Evolutionary conservation across 2,888 invertebrate species (phyloP).

Genomic region (Alviniconcha strummeri): DNA sequence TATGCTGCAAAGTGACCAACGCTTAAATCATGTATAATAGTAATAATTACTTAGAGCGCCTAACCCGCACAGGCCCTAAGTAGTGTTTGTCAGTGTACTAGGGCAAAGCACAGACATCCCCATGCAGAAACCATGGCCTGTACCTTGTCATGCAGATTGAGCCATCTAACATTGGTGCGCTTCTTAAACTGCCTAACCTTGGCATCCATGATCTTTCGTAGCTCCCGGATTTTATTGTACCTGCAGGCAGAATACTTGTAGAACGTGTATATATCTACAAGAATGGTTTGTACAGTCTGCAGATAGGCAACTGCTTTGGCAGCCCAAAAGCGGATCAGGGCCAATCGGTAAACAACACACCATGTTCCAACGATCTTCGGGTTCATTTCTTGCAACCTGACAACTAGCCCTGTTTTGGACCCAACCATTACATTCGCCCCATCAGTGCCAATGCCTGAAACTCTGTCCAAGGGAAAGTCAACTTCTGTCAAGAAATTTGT

Average conservation of each 20-base stretch:
- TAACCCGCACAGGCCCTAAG: too few relatives aligned
- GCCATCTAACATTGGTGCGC: background rate
- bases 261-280: background rate
- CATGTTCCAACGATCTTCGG: background rate
- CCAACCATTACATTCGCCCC: background rate
- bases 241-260: background rate
- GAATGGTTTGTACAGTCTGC: background rate
- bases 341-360: background rate
- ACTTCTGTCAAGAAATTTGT: background rate
- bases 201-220: background rate
- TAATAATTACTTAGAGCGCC: too few relatives aligned
- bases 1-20: too few relatives aligned
- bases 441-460: background rate
- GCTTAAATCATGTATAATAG: too few relatives aligned
- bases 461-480: background rate
- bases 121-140: background rate
- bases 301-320: background rate
- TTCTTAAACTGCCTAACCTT: background rate
- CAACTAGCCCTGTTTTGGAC: background rate
- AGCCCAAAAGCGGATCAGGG: background rate
- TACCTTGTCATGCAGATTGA: background rate
- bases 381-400: background rate
- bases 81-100: too few relatives aligned
- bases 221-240: constrained; percentile 4
- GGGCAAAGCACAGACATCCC: background rate